Conservation (phyloP, 2,113 vertebrate genomes). For the Ailurus styani region DNA sequence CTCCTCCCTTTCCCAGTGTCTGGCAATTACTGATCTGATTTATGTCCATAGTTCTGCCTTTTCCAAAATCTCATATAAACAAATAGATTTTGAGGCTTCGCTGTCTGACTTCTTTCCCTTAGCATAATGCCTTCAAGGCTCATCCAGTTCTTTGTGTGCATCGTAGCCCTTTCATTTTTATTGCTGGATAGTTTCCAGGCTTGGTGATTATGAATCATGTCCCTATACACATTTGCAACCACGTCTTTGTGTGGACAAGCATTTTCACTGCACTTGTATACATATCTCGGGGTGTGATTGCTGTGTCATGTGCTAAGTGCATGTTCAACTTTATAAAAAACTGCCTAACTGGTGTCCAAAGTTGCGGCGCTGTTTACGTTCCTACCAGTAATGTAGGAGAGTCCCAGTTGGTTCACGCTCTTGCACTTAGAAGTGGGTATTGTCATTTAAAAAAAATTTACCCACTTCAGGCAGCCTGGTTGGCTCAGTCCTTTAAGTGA, state of each 20-base stretch:
- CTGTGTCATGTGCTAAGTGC: rapidly evolving
- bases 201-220: neutral
- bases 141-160: rapidly evolving
- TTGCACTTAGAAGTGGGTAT: neutral
- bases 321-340: neutral
- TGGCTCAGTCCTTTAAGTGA: neutral
- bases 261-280: neutral
- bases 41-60: neutral
- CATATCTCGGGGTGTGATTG: neutral
- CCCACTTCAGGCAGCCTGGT: neutral
- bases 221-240: too few species aligned
- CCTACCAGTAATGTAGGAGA: neutral
- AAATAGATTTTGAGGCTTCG: neutral
- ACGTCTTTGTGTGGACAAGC: neutral
- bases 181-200: neutral
- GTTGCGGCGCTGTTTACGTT: neutral
- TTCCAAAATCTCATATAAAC: neutral
- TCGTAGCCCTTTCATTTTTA: neutral
- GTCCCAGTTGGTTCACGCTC: neutral
- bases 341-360: neutral
- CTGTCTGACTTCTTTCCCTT: neutral
- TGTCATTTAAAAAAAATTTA: neutral
- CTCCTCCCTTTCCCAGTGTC: too few species aligned
- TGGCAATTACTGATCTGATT: neutral
- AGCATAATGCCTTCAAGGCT: too few species aligned